Base-by-base conservation (phyloP, 2,113 vertebrate genomes). In the Eubucco bourcierii region DNA sequence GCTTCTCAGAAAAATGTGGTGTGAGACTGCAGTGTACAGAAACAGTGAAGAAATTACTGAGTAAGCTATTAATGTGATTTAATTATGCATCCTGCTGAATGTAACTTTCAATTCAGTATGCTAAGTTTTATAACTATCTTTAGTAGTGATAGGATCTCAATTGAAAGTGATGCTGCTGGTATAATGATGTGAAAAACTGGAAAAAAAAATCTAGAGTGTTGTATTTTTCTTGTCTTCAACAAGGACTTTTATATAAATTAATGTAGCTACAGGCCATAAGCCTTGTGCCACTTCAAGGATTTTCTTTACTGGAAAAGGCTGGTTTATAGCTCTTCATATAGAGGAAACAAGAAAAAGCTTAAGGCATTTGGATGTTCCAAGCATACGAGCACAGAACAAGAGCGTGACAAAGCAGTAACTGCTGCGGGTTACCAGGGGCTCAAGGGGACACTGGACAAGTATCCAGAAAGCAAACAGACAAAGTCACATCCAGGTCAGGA, bases 191-290 rank as follows among this genome's bases (percentile, higher is more conserved):
- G 46, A 84, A 81, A 73, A 81, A 93, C 73, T 81, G 44, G 17
- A 17, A 17, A 64, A 95, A 94, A 91, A 88, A 88, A 89, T 58
- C 58, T 87, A 3, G 31, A 87, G 28, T 58, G 55, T 84, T 86
- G 84, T 94, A 80, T 89, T 91, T 89, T 68, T 91, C 60, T 92
- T 61, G 41, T 78, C 60, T 90, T 90, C 50, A 72, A 18, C 76
- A 93, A 93, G 52, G 73, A 63, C 47, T 88, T 90, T 76, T 60
- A 79, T 68, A 59, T 88, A 95, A 90, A 96, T 88, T 88, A 66
- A 80, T 90, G 33, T 52, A 90, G 68, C 28, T 92, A 39, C 29
- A 83, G 44, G 65, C 15, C 56, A 81, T 74, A 23, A 87, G n/a
- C 25, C 12, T 80, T 85, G 39, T 73, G 46, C 63, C 70, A 92